Conservation (phyloP, 2,888 invertebrate species). For the Pterobdella sp. region DNA sequence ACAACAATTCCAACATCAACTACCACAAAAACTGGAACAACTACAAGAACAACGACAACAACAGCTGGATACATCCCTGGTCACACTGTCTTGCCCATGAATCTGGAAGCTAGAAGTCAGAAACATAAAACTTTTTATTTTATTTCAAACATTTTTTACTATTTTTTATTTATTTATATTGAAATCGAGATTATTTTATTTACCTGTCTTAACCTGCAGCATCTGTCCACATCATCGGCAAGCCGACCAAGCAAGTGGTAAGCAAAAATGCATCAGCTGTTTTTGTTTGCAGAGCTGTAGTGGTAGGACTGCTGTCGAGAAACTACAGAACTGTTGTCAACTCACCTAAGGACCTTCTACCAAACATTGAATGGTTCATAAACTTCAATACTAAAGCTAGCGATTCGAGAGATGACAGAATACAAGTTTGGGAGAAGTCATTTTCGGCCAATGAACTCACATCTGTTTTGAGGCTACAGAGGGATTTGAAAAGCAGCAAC, state of each 20-base stretch:
- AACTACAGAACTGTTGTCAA: not conserved
- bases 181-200: not conserved
- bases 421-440: not conserved
- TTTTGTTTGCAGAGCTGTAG: slow-evolving; percentile 17
- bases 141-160: too few species aligned
- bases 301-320: not conserved
- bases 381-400: slow-evolving; percentile 11
- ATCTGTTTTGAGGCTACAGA: slow-evolving; percentile 17
- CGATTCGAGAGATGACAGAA: not conserved
- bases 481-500: not conserved
- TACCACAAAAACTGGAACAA: not conserved
- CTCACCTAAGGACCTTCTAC: not conserved
- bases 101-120: too few species aligned
- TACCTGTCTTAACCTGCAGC: slow-evolving; percentile 4
- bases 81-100: too few species aligned
- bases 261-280: slow-evolving; percentile 9
- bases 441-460: not conserved
- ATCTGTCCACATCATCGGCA: slow-evolving; percentile 5
- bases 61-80: too few species aligned
- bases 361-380: slow-evolving; percentile 11
- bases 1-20: not conserved
- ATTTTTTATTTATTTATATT: not conserved
- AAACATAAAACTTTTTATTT: too few species aligned
- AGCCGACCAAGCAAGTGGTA: slow-evolving; percentile 2
- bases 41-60: not conserved